These are phyloP conservation scores for Neelides sp. DNA, from an alignment of 1,140 invertebrate genomes.

Conservation along the genomic window DNA sequence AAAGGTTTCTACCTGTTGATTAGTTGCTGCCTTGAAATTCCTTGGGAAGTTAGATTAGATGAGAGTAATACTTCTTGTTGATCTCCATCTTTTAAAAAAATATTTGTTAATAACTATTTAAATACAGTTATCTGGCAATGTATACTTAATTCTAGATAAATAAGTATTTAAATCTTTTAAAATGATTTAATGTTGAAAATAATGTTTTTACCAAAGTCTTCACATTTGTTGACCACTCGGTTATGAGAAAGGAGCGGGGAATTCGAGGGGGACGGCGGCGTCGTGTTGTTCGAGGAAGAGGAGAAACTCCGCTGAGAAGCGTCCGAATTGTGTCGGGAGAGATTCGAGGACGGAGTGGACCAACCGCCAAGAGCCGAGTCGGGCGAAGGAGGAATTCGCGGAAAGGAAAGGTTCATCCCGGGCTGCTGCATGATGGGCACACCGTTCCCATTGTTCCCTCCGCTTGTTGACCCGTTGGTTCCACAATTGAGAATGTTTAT, in stretches of 20 bases:
- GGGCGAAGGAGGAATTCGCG: slow-evolving; percentile 59
- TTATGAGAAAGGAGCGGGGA: slow-evolving; percentile 57
- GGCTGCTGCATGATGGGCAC: slow-evolving; percentile 30
- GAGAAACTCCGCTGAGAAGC: slow-evolving; percentile 62
- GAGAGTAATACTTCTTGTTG: slow-evolving; percentile 39
- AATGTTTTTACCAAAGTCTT: slow-evolving; percentile 25
- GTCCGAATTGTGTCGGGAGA: slow-evolving; percentile 78
- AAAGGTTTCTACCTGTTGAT: slow-evolving; percentile 46
- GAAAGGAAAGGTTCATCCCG: slow-evolving; percentile 57
- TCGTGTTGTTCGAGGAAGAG: slow-evolving; percentile 43
- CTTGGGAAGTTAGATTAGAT: slow-evolving; percentile 47
- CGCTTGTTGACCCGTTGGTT: slow-evolving; percentile 32
- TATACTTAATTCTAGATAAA: too few species aligned
- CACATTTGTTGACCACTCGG: slow-evolving; percentile 31
- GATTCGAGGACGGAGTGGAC: slow-evolving; percentile 50
- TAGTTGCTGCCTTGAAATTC: slow-evolving; percentile 71
- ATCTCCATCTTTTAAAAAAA: slow-evolving; percentile 29
- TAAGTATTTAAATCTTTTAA: too few species aligned
- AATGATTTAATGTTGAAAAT: background rate
- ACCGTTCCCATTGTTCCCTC: too few species aligned
- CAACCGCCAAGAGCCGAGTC: slow-evolving; percentile 42
- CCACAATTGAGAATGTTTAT: slow-evolving; percentile 16
- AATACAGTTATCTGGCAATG: too few species aligned
- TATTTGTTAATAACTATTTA: slow-evolving; percentile 7
- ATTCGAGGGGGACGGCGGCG: slow-evolving; percentile 59